A percentile compares a stretch with the other conserved stretches of the same genome.
phyloP scores from a whole-genome alignment of 2,797 vertebrate genomes.

The Phataginus tricuspis region DNA sequence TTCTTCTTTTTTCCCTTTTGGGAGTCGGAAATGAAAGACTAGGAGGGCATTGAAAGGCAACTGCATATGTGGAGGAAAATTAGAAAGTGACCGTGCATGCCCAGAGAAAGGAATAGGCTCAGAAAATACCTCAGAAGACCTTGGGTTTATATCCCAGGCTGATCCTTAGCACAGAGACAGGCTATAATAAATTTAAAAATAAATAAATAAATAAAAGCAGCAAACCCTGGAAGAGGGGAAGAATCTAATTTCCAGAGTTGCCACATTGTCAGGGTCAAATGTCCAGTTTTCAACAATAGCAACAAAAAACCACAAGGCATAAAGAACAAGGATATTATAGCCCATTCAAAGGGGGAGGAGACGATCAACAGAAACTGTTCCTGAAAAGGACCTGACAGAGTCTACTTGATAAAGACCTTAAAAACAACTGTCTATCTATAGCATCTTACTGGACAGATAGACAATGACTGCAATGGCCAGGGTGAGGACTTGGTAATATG shows the following conservation, averaged over 20 bases:
- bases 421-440: neutral
- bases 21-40: neutral
- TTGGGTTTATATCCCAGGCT: neutral
- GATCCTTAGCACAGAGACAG: neutral
- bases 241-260: neutral
- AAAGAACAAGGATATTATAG: neutral
- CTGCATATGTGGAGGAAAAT: neutral
- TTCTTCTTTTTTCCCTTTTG: neutral
- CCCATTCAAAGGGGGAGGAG: neutral
- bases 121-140: neutral
- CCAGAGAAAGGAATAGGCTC: neutral
- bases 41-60: neutral
- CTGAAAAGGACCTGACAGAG: neutral
- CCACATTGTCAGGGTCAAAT: neutral
- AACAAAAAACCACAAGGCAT: neutral
- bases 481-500: no score
- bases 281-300: neutral
- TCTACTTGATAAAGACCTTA: neutral
- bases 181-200: neutral
- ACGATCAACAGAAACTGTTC: neutral
- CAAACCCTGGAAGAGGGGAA: neutral
- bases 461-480: no score
- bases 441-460: no score
- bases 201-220: neutral
- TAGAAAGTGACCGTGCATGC: neutral